Base-by-base conservation (phyloP, 2,113 vertebrate genomes). In the Boleophthalmus pectinirostris region DNA sequence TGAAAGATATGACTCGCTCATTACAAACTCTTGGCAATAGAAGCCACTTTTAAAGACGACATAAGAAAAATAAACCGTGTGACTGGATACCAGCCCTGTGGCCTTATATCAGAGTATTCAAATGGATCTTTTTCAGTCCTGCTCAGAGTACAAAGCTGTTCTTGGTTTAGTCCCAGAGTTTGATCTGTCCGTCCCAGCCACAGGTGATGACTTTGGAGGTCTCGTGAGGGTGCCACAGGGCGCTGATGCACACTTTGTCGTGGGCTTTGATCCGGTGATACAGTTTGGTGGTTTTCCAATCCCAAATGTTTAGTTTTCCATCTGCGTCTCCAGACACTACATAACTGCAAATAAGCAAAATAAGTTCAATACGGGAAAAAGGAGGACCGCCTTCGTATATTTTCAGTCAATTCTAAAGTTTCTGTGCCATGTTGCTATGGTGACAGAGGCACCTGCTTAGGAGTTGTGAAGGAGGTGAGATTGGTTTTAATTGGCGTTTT, bases 291-390 rank as follows among this genome's bases (percentile, higher is more conserved):
- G 98, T 99, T 92, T 99, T 99, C 98, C 97, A 99, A 87, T 99
- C 97, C 97, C 98, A 99, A 83, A 99, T 96, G 75, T 99, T 99
- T 70, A 99, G 91, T 79, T 99, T 99, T 69, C 98, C 98, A 68
- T 99, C 97, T n/a, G 97, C 98, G 61, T 99, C 98, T 68, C 98
- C 98, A n/a, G 98, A 99, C 77, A 98, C 98, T 84, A 99, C 98
- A 21, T 99, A 99, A 88, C 98, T 99, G 51, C 21, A 75, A 45
- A 60, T 68, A 70, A 73, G 1, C 73, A 79, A 33, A n/a, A 43
- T 12, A 64, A n/a, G 8, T 33, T 64, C 2, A 64, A 21, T 16
- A 60, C 9, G 25, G 15, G 15, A 61, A 33, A 61, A 61, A 33
- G 7, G 6, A 61, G 2, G 11, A 58, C 10, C 20, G 63, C 66